Percentiles rank a stretch among this genome's conserved stretches.
Evolutionary conservation across 2,113 vertebrate species (phyloP).

Genomic region (Eidolon helvum): DNA sequence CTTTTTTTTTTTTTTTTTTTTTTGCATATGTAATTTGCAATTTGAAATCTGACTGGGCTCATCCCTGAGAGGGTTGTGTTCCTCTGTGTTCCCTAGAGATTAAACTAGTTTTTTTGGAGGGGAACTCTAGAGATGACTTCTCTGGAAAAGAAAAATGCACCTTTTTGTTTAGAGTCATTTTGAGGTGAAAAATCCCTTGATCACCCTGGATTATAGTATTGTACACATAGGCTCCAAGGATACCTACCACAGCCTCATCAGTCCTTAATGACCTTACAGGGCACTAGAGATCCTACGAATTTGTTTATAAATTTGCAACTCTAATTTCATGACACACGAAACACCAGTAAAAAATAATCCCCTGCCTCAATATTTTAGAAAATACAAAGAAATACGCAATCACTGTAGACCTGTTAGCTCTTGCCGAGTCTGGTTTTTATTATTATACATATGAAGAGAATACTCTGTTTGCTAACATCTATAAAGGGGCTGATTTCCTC

Average conservation of each 20-base stretch:
- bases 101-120: not conserved
- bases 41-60: not conserved
- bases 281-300: not conserved
- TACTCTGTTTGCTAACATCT: not conserved
- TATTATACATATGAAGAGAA: constrained; percentile 35
- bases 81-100: not conserved
- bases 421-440: constrained; percentile 75
- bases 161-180: not conserved
- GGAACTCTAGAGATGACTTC: not conserved
- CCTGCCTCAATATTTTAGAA: constrained; percentile 57
- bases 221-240: not conserved
- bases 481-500: constrained; percentile 53
- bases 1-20: not conserved
- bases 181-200: not conserved
- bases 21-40: constrained; percentile 2
- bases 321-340: constrained; percentile 15
- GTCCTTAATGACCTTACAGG: not conserved
- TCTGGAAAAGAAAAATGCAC: not conserved
- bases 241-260: not conserved
- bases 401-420: constrained; percentile 48
- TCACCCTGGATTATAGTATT: not conserved
- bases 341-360: not conserved
- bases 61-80: not conserved
- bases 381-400: constrained; percentile 43
- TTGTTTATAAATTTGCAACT: constrained; percentile 20